phyloP scores from a whole-genome alignment of 2,797 vertebrate genomes.

The Pelodytes ibericus region DNA sequence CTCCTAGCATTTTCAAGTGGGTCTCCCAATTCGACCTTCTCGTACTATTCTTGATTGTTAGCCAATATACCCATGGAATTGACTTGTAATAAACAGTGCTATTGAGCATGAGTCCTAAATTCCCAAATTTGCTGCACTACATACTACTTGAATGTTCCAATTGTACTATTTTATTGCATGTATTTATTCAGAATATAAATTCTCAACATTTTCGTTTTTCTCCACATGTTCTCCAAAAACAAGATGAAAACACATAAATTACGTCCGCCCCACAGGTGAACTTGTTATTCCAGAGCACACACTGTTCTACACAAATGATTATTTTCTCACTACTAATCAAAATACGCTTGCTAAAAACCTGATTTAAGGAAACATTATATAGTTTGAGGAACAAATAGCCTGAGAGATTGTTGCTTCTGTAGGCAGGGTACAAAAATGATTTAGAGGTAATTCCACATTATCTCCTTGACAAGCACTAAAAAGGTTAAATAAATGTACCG shows the following conservation, averaged over 20 bases:
- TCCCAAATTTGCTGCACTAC: not conserved
- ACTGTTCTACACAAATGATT: constrained; percentile 31
- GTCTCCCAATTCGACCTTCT: too few relatives aligned
- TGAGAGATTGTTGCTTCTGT: not conserved
- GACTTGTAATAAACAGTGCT: too few relatives aligned
- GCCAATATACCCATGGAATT: too few relatives aligned
- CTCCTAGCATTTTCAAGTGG: too few relatives aligned
- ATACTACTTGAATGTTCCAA: not conserved
- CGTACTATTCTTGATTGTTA: too few relatives aligned
- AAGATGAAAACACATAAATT: constrained; percentile 19
- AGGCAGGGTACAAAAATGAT: constrained; percentile 6
- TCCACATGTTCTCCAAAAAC: constrained; percentile 19
- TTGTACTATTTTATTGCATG: not conserved
- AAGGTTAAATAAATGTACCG: too few relatives aligned
- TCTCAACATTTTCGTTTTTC: not conserved
- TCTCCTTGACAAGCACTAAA: too few relatives aligned
- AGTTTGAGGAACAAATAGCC: constrained; percentile 10
- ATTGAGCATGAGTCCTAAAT: too few relatives aligned
- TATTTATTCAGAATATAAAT: not conserved
- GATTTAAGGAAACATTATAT: not conserved
- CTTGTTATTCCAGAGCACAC: constrained; percentile 26
- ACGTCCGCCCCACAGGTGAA: not conserved
- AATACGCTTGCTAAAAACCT: constrained; percentile 19
- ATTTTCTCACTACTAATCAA: constrained; percentile 20
- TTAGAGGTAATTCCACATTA: not conserved